Evolutionary conservation across 2,888 invertebrate genomes (phyloP), one percentile per base, ranked within the genome.

Genomic region (Heterodera filipjevi): DNA sequence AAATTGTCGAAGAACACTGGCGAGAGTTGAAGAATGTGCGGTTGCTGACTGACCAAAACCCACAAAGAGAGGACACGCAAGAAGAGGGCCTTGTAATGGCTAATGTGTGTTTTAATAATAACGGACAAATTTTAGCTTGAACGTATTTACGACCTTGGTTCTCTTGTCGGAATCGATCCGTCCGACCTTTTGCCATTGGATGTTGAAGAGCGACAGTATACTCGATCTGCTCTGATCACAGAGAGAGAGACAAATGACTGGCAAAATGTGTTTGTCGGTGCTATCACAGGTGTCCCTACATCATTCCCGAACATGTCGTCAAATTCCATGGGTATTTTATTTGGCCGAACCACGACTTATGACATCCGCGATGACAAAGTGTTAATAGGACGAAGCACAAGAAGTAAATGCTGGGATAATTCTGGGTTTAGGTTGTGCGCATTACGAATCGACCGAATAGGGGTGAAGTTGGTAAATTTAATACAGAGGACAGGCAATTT

Each of bases 1-100:
- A 85, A 73, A 92, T 94, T 0, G 91, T 98, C 64, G 92, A 93
- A 89, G 93, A 93, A 76, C 96, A 98, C 89, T 98, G 98, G 97
- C 93, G 94, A 84, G 92, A 95, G 46, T 92, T 98, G 91, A 95
- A 95, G 89, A 94, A 95, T 90, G 96, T 95, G 90, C 94, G 94
- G 86, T 91, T 98, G 49, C 91, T 98, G 77, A 94, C 95, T 0
- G 96, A 96, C 90, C 97, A 97, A 91, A 92, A 33, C 10, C n/a
- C 27, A 22, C 59, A 73, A 66, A 73, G 10, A 59, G 59, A 59
- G 10, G 59, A 59, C 27, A 59, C 10, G 6, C 59, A 73, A 27
- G 73, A 73, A 64, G 49, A 73, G 14, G 27, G n/a, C 27, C 59
- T 59, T 10, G 59, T 59, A 59, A 72, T 14, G 3, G 78, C 33